Base-by-base conservation (phyloP, 1,140 invertebrate species). In the Bradysia coprophila region DNA sequence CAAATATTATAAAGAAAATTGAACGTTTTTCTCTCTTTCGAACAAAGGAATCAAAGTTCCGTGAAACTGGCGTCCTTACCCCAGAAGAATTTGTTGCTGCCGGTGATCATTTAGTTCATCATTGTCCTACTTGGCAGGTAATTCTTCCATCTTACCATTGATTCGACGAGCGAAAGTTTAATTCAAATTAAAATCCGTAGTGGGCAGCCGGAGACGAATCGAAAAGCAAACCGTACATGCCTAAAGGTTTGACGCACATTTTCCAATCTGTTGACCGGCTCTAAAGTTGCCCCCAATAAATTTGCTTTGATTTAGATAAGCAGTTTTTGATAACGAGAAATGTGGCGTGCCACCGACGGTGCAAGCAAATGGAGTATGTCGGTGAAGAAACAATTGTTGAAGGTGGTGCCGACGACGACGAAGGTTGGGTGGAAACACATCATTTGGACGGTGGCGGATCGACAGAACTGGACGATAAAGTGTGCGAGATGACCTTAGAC, bases 71-170 rank as follows among this genome's bases (percentile, higher is more conserved):
- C 32, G 92, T 98, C 1, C 62, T 99, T 9, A 98, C 95, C n/a
- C 84, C 85, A 1, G 82, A 88, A 55, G 82, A 97, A 65, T 98
- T 97, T 76, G 68, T 98, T 2, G 87, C 83, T 38, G 94, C 94
- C 42, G 96, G 96, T 4, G 96, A 99, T 63, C 94, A 98, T 61
- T 64, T 99, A 18, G 93, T 98, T 1, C 93, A 98, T 66, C 94
- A 98, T 61, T 99, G 94, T 63, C 95, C 96, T 1, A 98, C 95
- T 1, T 99, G 96, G 96, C 87, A 95, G n/a, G n/a, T n/a, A n/a
- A n/a, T n/a, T n/a, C n/a, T n/a, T n/a, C n/a, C n/a, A n/a, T n/a
- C n/a, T n/a, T n/a, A n/a, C n/a, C n/a, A n/a, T n/a, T n/a, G n/a
- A n/a, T n/a, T n/a, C n/a, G n/a, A n/a, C n/a, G n/a, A n/a, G n/a